Conservation (phyloP, 2,113 vertebrate genomes). For the Chaenocephalus aceratus region DNA sequence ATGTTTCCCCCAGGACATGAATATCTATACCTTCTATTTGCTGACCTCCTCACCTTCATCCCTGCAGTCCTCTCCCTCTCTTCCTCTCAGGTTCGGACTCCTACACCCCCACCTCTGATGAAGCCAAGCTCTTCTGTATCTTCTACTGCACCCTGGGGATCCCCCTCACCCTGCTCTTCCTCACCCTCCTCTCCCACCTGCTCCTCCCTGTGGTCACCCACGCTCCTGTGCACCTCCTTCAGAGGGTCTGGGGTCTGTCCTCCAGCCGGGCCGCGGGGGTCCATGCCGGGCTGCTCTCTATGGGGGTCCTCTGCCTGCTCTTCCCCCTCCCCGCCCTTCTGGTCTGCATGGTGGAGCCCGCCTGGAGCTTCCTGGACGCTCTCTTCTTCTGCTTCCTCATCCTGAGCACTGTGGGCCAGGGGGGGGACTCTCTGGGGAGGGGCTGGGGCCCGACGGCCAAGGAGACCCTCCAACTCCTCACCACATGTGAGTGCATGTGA, state of each 20-base stretch:
- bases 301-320: conserved; percentile 66
- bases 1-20: too few species aligned
- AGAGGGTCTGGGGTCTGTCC: conserved; percentile 70
- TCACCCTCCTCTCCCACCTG: conserved; percentile 71
- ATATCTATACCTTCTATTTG: not conserved
- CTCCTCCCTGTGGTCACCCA: conserved; percentile 75
- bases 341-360: conserved; percentile 69
- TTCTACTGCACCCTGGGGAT: conserved; percentile 82
- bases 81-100: conserved; percentile 83
- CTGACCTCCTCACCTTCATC: not conserved
- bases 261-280: conserved; percentile 50
- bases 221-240: conserved; percentile 57
- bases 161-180: conserved; percentile 80
- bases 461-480: conserved; percentile 75
- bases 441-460: conserved; percentile 47
- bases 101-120: conserved; percentile 77
- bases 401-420: conserved; percentile 86
- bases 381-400: conserved; percentile 87
- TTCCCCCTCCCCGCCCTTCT: conserved; percentile 79
- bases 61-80: not conserved
- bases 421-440: conserved; percentile 73
- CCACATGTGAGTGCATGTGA: conserved; percentile 78
- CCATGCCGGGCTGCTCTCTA: conserved; percentile 58
- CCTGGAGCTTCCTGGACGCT: conserved; percentile 82
- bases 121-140: conserved; percentile 84